Evolutionary conservation across 2,888 invertebrate species (phyloP), one percentile per base, ranked within the genome.

Genomic region (Lasius platythorax): DNA sequence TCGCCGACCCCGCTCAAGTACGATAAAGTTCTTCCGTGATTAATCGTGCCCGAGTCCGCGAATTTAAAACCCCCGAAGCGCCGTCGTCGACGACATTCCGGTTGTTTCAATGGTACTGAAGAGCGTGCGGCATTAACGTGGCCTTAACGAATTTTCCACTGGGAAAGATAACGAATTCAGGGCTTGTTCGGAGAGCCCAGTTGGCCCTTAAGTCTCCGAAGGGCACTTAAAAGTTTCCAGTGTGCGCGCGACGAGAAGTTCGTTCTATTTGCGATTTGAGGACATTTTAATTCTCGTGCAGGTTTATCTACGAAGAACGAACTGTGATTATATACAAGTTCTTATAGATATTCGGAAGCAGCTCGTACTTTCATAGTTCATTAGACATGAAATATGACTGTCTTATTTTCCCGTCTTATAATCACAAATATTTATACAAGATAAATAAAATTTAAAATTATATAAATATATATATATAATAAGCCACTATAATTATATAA

Each of bases 11-110:
- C 88, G 67, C 83, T 88, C 82, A 78, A 85, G 73, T 82, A 81
- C 84, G 90, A 89, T 90, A 90, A 90, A 90, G 82, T 90, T 90
- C 89, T 88, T 86, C 85, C 84, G 74, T 89, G 90, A 90, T 90
- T 89, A 90, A 89, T 88, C 85, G 83, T 50, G 63, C 58, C 72
- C 61, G 64, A 53, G 50, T 68, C 76, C 67, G 83, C 78, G 78
- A 84, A 67, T 74, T 75, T 82, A 83, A 78, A 83, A 78, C 58
- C 67, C 70, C 64, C 61, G 79, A 73, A 73, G 79, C 79, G 46
- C 73, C 33, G 53, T 46, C 43, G 79, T 28, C 79, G 73, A 73
- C 79, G 79, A 81, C 79, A 81, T 81, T 81, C 79, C 79, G 61
- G 73, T 81, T 73, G 79, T 81, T 61, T 81, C 73, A 73, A 73